Evolutionary conservation across 2,797 vertebrate genomes (phyloP).

Genomic region (Melanotaenia boesemani): DNA sequence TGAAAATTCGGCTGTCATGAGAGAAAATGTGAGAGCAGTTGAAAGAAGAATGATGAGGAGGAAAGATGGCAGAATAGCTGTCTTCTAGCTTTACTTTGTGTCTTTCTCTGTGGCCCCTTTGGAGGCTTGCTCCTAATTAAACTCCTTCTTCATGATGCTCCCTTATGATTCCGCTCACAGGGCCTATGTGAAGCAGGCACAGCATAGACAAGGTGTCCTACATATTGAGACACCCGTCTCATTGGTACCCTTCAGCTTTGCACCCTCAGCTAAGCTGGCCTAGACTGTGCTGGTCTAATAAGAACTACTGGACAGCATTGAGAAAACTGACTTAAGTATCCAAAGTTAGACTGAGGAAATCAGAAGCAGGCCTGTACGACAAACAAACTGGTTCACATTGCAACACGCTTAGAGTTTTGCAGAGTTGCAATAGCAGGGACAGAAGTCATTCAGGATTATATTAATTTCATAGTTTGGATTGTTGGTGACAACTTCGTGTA

Average conservation of each 20-base stretch:
- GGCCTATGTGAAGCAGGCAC: constrained; percentile 78
- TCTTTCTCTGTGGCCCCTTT: constrained; percentile 79
- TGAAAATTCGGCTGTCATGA: constrained; percentile 8
- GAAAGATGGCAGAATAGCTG: constrained; percentile 64
- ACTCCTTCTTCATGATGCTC: constrained; percentile 84
- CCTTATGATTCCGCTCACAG: constrained; percentile 83
- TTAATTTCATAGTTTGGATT: constrained; percentile 56
- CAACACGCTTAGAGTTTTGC: constrained; percentile 8
- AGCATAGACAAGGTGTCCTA: constrained; percentile 84
- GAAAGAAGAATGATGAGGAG: constrained; percentile 39
- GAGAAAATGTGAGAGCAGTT: constrained; percentile 18
- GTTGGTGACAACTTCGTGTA: constrained; percentile 62
- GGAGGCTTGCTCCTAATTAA: constrained; percentile 88
- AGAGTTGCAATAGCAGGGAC: constrained; percentile 27
- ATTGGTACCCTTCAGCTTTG: constrained; percentile 72
- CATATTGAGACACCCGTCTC: constrained; percentile 81
- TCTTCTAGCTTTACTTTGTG: constrained; percentile 72
- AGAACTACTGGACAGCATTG: constrained; percentile 15
- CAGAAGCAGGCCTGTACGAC: constrained; percentile 1
- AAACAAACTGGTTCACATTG: constrained; percentile 4
- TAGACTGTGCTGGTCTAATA: constrained; percentile 40
- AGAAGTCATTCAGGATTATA: not conserved
- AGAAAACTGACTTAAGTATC: constrained; percentile 21
- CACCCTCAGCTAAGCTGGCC: constrained; percentile 59
- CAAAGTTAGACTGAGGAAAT: constrained; percentile 23